phyloP scores from a whole-genome alignment of 1,140 invertebrate species.

The Apis dorsata region DNA sequence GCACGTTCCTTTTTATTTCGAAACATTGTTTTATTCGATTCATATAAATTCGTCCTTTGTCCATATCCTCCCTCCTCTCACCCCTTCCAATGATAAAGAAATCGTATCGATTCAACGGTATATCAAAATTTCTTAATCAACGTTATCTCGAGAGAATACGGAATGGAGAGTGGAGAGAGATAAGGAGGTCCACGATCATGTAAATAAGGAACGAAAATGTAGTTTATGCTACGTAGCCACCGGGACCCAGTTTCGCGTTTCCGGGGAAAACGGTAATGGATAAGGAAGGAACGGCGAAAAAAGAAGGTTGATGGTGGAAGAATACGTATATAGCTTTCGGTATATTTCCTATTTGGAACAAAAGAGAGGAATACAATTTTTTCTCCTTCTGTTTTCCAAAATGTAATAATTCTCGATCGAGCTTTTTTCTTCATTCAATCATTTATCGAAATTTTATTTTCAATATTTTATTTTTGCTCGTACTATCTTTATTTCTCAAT shows the following conservation, averaged over 20 bases:
- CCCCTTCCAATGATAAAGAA: background rate
- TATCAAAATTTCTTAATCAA: slow-evolving; percentile 19
- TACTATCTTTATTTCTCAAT: too few species aligned
- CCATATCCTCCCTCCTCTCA: background rate
- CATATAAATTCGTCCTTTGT: background rate
- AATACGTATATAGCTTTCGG: slow-evolving; percentile 45
- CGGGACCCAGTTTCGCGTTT: slow-evolving; percentile 44
- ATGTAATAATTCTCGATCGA: too few species aligned
- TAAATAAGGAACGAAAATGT: slow-evolving; percentile 46
- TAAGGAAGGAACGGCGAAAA: background rate
- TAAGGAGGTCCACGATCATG: slow-evolving; percentile 19
- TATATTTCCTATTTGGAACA: slow-evolving; percentile 46
- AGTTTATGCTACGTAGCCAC: slow-evolving; percentile 32
- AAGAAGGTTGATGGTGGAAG: background rate
- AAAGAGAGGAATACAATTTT: slow-evolving; percentile 49
- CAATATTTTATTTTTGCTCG: too few species aligned
- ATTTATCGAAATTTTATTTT: too few species aligned
- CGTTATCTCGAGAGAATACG: background rate
- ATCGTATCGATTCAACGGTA: background rate
- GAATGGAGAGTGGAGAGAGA: background rate
- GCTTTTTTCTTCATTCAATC: too few species aligned
- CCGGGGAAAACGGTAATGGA: slow-evolving; percentile 42
- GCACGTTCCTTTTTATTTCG: background rate
- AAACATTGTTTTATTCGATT: slow-evolving; percentile 17
- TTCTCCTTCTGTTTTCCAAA: too few species aligned